Evolutionary conservation across 2,888 invertebrate genomes (phyloP).

Genomic region (Poecilobothrus nobilitatus): DNA sequence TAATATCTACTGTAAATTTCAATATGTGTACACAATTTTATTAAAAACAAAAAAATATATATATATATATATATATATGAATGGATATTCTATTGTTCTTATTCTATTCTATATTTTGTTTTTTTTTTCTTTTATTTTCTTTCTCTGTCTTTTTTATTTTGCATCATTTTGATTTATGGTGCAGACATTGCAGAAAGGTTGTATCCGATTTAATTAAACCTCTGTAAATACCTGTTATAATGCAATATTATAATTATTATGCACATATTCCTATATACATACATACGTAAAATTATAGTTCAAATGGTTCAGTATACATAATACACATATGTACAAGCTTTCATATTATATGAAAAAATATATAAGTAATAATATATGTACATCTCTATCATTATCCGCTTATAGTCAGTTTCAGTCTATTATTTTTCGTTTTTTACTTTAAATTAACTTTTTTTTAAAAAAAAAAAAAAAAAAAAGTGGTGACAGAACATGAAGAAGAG

Average conservation of each 20-base stretch:
- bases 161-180: neutral
- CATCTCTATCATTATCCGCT: too few species aligned
- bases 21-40: too few species aligned
- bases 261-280: neutral
- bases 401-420: neutral
- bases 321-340: neutral
- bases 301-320: neutral
- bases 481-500: neutral
- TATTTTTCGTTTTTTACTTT: neutral
- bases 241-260: neutral
- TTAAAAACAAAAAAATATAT: neutral
- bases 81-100: neutral
- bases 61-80: neutral
- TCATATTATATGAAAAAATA: neutral
- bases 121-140: neutral
- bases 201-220: conserved; percentile 3
- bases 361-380: too few species aligned
- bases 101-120: neutral
- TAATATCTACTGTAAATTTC: too few species aligned
- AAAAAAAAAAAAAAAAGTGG: neutral
- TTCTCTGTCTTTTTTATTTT: neutral
- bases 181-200: neutral
- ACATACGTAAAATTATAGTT: too few species aligned
- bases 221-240: neutral
- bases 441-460: neutral